Base-by-base conservation (phyloP, 2,113 vertebrate genomes). In the Riparia riparia region DNA sequence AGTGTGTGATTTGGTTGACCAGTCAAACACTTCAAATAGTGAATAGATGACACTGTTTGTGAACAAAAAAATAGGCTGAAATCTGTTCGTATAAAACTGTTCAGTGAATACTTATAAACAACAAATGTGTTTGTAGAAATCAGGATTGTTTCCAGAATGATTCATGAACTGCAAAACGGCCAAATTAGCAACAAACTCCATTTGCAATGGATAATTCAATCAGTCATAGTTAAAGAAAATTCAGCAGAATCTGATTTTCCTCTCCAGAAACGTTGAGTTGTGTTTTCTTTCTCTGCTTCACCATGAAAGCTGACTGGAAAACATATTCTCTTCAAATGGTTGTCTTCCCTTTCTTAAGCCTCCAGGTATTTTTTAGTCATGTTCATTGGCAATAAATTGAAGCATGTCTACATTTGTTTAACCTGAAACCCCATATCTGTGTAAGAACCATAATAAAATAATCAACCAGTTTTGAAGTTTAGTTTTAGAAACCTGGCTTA, bases 101-200 rank as follows among this genome's bases (percentile, higher is more conserved):
- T 95, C 95, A 92, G 74, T 91, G 95, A 97, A 88, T 95, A 95
- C 91, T 92, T 77, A 83, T 82, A 95, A 97, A 94, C 80, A 96
- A 95, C 87, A 96, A 96, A 86, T 86, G 68, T 93, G 72, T 92
- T 86, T 83, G 88, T 78, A 81, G 80, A 95, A 95, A 89, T 95
- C 90, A 94, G 95, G 92, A 92, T 57, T 81, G 79, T 89, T 96
- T 97, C 93, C 96, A 97, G 93, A 92, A 93, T 93, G 93, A 97
- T 93, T 96, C 82, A 89, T 61, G 44, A 95, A 89, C 88, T 82
- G 92, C 95, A 96, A 92, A 94, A 90, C 7, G 19, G 80, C 82
- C 92, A 96, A 96, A 94, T 96, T 96, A 96, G 72, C 76, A 95
- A 92, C 88, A 94, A 96, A 93, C n/a, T 34, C 28, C 68, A 39